Conservation (phyloP, 2,113 vertebrate species). For the Passer montanus region DNA sequence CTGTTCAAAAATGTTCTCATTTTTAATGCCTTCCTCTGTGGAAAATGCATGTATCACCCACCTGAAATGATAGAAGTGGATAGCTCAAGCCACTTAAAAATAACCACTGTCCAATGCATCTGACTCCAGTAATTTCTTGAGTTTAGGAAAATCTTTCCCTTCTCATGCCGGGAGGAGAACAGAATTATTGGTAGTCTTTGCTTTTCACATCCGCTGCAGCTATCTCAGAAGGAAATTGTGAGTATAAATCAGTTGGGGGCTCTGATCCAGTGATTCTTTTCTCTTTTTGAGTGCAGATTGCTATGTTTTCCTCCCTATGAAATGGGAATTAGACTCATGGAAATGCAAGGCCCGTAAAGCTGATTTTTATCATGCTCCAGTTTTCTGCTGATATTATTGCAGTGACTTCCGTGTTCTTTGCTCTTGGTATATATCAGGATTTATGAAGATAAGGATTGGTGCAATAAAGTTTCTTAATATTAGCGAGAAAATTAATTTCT, state of each 20-base stretch:
- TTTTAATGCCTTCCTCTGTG: background rate
- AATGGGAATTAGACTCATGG: constrained; percentile 37
- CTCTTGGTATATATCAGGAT: constrained; percentile 15
- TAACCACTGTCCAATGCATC: background rate
- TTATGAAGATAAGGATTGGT: constrained; percentile 39
- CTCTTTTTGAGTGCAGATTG: constrained; percentile 37
- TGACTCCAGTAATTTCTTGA: background rate
- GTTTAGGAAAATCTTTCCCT: background rate
- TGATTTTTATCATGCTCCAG: constrained; percentile 28
- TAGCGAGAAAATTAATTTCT: constrained; percentile 37
- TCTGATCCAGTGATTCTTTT: constrained; percentile 37
- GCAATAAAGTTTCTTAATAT: constrained; percentile 40
- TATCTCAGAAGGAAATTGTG: constrained; percentile 50
- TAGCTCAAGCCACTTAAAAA: background rate
- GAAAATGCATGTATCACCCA: background rate
- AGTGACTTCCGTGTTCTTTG: background rate
- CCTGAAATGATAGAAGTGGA: background rate
- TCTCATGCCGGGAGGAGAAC: background rate
- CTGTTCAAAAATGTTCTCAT: background rate
- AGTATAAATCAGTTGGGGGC: constrained; percentile 46
- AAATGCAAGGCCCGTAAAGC: constrained; percentile 37
- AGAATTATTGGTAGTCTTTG: constrained; percentile 27
- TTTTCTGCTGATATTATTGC: constrained; percentile 38
- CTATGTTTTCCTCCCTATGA: constrained; percentile 38
- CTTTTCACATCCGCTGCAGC: background rate